A percentile compares a stretch with the other conserved stretches of the same genome.
Conservation (phyloP, 1,140 invertebrate genomes). For the Magallana gigas region DNA sequence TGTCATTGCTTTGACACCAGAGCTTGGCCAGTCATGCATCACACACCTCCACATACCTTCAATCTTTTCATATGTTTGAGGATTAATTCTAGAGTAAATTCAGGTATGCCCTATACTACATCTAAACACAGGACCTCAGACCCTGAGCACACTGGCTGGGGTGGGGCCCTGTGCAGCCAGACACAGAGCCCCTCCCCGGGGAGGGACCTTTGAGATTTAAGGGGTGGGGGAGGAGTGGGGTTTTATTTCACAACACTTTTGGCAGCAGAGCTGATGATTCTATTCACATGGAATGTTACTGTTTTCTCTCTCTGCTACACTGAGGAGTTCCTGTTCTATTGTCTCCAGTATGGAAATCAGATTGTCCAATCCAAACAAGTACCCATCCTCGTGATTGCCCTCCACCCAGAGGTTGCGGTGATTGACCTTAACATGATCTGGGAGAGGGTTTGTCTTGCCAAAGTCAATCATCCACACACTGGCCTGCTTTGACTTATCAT, state of each 20-base stretch:
- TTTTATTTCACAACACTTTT: slow-evolving; percentile 1
- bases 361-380: slow-evolving; percentile 96
- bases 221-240: not conserved
- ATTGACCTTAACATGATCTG: slow-evolving; percentile 86
- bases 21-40: not conserved
- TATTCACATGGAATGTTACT: not conserved
- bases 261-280: not conserved
- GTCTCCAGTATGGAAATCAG: slow-evolving; percentile 87
- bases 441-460: slow-evolving; percentile 94
- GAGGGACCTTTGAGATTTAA: not conserved
- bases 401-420: slow-evolving; percentile 94
- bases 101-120: slow-evolving; percentile 36
- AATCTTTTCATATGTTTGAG: not conserved
- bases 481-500: slow-evolving; percentile 89
- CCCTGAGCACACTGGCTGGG: too few relatives aligned
- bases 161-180: not conserved
- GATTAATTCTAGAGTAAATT: slow-evolving; percentile 23
- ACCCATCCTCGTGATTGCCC: slow-evolving; percentile 99
- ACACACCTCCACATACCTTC: not conserved
- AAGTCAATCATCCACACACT: slow-evolving; percentile 99
- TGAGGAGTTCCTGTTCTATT: slow-evolving; percentile 41
- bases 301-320: not conserved
- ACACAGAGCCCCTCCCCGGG: not conserved
- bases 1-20: too few relatives aligned
- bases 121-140: not conserved